A percentile compares a stretch with the other conserved stretches of the same genome.
Evolutionary conservation across 2,797 vertebrate species (phyloP).

Genomic region (Hydrophis major): DNA sequence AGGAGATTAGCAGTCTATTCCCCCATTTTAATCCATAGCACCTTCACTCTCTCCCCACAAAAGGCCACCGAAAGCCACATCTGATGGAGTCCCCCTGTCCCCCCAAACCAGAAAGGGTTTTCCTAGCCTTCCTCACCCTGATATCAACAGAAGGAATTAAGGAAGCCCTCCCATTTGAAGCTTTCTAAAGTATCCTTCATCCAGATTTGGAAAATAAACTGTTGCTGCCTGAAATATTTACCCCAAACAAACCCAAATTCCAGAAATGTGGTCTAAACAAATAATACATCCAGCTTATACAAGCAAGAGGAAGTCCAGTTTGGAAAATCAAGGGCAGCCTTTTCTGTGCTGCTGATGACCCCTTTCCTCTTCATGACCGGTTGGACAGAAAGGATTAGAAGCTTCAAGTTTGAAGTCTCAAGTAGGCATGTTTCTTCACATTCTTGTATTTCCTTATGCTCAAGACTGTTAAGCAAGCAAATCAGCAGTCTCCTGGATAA

Average conservation of each 20-base stretch:
- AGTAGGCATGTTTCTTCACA: not conserved
- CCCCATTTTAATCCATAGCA: not conserved
- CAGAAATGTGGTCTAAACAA: not conserved
- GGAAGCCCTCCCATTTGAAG: not conserved
- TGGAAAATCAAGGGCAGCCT: no score
- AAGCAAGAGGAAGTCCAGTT: not conserved
- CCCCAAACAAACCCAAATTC: no score
- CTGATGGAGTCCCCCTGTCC: not conserved
- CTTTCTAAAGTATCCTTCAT: not conserved
- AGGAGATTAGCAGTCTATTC: not conserved
- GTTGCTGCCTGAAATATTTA: not conserved
- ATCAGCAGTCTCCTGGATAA: not conserved
- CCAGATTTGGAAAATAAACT: not conserved
- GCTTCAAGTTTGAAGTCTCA: not conserved
- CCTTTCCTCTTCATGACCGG: not conserved
- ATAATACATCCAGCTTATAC: not conserved
- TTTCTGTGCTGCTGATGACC: not conserved
- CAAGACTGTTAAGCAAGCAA: not conserved
- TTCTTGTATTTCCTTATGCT: not conserved
- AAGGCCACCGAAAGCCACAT: not conserved
- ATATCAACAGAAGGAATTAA: not conserved
- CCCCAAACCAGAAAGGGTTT: not conserved
- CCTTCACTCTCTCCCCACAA: not conserved
- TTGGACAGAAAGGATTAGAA: not conserved
- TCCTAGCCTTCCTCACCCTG: not conserved